Conservation (phyloP, 2,113 vertebrate species). For the Phasianus colchicus region DNA sequence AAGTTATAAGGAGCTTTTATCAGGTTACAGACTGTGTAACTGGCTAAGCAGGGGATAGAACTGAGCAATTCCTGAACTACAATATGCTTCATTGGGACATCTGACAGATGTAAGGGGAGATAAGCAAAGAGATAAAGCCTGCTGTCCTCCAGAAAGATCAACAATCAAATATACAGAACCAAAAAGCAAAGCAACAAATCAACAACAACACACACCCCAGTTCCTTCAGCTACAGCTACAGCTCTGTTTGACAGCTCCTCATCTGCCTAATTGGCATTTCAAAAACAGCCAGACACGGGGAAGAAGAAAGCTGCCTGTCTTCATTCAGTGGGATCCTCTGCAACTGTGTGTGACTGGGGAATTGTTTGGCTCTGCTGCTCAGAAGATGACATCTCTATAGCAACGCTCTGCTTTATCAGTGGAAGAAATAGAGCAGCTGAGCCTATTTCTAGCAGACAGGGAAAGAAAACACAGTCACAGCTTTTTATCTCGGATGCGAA, state of each 20-base stretch:
- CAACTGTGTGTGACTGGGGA: not conserved
- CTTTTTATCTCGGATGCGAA: slow-evolving; percentile 29
- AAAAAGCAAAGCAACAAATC: not conserved
- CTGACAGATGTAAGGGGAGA: not conserved
- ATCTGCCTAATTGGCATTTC: not conserved
- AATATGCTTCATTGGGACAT: slow-evolving; percentile 21
- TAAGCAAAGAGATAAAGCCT: slow-evolving; percentile 27
- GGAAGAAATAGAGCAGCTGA: not conserved
- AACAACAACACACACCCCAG: not conserved
- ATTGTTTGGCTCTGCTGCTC: not conserved
- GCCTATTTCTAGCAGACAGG: not conserved
- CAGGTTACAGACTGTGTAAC: not conserved
- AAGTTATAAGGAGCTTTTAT: slow-evolving; percentile 54
- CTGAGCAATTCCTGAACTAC: slow-evolving; percentile 6
- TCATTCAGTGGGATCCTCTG: not conserved
- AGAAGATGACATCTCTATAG: slow-evolving; percentile 26
- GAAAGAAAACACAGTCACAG: slow-evolving; percentile 32
- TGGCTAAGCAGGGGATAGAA: slow-evolving; percentile 42
- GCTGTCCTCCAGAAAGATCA: not conserved
- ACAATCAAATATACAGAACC: not conserved
- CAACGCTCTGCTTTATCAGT: not conserved
- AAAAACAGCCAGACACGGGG: fast-evolving
- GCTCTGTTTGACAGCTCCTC: not conserved
- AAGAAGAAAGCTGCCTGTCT: not conserved
- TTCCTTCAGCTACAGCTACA: not conserved